Base-by-base conservation (phyloP, 2,888 invertebrate species). In the Caenorhabditis sp. region DNA sequence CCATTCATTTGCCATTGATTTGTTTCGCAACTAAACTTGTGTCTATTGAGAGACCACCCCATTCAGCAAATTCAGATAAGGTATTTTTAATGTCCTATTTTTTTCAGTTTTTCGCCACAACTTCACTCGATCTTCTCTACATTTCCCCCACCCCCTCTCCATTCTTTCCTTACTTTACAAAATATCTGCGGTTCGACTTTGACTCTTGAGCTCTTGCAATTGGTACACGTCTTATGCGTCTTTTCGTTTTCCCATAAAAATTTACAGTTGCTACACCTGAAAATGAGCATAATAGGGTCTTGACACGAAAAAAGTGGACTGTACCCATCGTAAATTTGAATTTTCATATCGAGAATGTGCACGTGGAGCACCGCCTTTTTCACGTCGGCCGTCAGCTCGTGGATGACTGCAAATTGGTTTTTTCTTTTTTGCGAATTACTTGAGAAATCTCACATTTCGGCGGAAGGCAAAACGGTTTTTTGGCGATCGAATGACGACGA, bases 271-370 rank as follows among this genome's bases (percentile, higher is more conserved):
- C n/a, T 15, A 20, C 66, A 68, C 22, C 66, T 68, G 50, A 50
- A 41, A 37, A 20, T n/a, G 11, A 30, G 6, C 30, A 30, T 30
- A 7, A 30, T 30, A 17, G 13, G 39, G 39, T 17, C 13, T 8
- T 13, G 22, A 13, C 2, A 48, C 6, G 20, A 39, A 41, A 7
- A 11, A 15, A 11, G 15, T 9, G 1, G 22, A 32, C 17, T 9
- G 20, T 58, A 68, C 70, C 59, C 59, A 0, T 52, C 15, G 20
- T 70, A 70, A 27, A 70, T 30, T 41, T 70, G 59, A 26, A 59
- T 15, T 45, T 59, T 70, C 45, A 70, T 50, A 46, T 70, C 70
- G 13, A 70, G 24, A 41, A 70, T 45, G 11, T 70, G 37, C 37
- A 70, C 43, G 35, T 53, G 59, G 15, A 70, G 3, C 5, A 53